Base-by-base conservation (phyloP, 1,140 invertebrate genomes). In the Drosophila murphyi region DNA sequence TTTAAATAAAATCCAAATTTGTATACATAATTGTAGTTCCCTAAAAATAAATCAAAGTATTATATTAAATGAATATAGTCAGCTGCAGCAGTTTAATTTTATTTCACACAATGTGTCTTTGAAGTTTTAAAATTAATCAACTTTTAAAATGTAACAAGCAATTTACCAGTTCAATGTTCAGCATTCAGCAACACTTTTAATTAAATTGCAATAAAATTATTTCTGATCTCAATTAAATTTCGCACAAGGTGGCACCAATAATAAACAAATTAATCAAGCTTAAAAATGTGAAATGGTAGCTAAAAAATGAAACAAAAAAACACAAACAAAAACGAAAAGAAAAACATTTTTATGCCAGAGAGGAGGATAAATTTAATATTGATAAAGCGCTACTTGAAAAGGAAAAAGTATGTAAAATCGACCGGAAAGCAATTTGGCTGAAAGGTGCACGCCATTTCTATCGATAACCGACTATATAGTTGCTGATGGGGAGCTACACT, bases 351-450 rank as follows among this genome's bases (percentile, higher is more conserved):
- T 52, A 54, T 78, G 28, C 56, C 57, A 61, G 57, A 51, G 48
- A n/a, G 7, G 10, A 7, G 37, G 43, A 39, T 50, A 62, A 87
- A 76, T 87, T 76, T 62, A 82, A 88, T 82, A 76, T 79, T 78
- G 74, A 88, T 88, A 77, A 77, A 76, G 63, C 47, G 45, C 54
- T 55, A 39, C 43, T 39, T 56, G 10, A 6, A 43, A 62, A 47
- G 61, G 48, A 35, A 57, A 31, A 55, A 39, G 35, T 32, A 34
- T 41, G n/a, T 34, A 55, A 75, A 78, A 82, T 59, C 56, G 51
- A 71, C 59, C 72, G 80, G 78, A 88, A 88, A 81, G 63, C 81
- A 88, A 88, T 89, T 88, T 88, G 59, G 68, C 43, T 88, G 85
- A 88, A 89, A 88, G 85, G 80, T 78, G 72, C 73, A 68, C 61